Base-by-base conservation (phyloP, 2,888 invertebrate genomes). In the Eupithecia dodoneata region DNA sequence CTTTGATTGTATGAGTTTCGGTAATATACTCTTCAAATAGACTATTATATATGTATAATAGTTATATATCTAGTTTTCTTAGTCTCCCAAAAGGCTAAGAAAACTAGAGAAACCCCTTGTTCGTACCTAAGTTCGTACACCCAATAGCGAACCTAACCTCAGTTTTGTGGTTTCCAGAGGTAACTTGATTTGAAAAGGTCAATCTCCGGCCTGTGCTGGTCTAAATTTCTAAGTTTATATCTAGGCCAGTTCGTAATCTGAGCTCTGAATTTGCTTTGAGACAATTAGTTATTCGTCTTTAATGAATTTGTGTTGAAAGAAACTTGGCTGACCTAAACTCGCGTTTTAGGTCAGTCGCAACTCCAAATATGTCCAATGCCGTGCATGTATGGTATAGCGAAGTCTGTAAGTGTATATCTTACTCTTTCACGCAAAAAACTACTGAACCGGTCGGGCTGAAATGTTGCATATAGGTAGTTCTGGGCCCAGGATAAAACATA, bases 201-300 rank as follows among this genome's bases (percentile, higher is more conserved):
- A 81, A 75, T 82, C 83, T 81, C 76, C 76, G 79, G 83, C 82
- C 85, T 77, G 79, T 78, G 47, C 63, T 81, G 83, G 83, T 84
- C 83, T 84, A 15, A 30, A n/a, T 84, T 82, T 81, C 84, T 83
- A 87, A 88, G 85, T 89, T 90, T 89, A 87, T 86, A 90, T 88
- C 86, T 83, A 82, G 91, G 91, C 88, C 90, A 85, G 79, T 82
- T 83, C 85, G 88, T 90, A 89, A 90, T 90, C 90, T 90, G 86
- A 90, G 89, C 87, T 87, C 82, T 83, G 81, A 82, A 77, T 73
- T 75, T 77, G 78, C 75, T 79, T 80, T 79, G 75, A 77, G 76
- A 44, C 52, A 75, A 81, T 73, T 78, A 55, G 49, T 71, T 74
- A 44, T 71, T 74, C 52, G 47, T 47, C 70, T 44, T 13, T 18